Evolutionary conservation across 2,113 vertebrate species (phyloP).

Genomic region (Platichthys stellatus): DNA sequence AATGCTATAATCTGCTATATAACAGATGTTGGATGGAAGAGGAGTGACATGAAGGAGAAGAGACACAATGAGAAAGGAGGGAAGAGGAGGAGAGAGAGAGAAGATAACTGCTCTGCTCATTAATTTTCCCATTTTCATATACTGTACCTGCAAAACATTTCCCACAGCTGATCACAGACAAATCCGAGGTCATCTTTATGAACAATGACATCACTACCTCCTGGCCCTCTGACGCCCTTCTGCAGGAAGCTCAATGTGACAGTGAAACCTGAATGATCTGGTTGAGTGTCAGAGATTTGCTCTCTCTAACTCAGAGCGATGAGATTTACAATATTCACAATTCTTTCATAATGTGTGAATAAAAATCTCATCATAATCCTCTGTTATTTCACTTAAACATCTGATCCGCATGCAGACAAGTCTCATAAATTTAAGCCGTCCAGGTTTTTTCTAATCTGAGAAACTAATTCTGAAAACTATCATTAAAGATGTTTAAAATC

Average conservation of each 20-base stretch:
- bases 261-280: neutral
- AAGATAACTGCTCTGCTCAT: constrained; percentile 44
- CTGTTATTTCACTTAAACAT: no score
- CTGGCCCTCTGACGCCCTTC: constrained; percentile 17
- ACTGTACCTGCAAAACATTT: constrained; percentile 40
- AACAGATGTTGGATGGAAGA: constrained; percentile 22
- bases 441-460: no score
- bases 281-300: no score
- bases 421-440: no score
- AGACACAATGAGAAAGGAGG: neutral
- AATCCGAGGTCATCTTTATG: constrained; percentile 29
- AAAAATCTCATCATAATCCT: no score
- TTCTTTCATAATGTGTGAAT: no score
- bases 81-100: neutral
- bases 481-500: no score
- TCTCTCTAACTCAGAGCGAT: no score
- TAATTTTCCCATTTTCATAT: constrained; percentile 48
- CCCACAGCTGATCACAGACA: constrained; percentile 37
- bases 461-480: no score
- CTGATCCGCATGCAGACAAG: no score
- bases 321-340: no score
- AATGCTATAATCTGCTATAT: neutral
- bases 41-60: neutral
- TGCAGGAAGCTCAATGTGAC: neutral
- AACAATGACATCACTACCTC: constrained; percentile 23